Conservation (phyloP, 2,797 vertebrate species). For the Cyprinella venusta region DNA sequence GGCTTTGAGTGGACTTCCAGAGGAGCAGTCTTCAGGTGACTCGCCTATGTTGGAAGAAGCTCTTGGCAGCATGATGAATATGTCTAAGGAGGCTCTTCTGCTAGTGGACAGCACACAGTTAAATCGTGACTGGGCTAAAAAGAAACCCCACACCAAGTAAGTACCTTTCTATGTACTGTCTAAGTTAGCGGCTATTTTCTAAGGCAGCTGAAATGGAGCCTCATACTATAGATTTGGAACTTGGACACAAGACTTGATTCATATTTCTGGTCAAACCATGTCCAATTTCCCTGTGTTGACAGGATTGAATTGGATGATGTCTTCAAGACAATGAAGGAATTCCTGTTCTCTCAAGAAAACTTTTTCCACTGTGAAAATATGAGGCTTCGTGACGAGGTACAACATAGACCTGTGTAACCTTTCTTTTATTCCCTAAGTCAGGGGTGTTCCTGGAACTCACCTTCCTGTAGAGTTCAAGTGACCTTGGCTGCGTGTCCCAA, state of each 20-base stretch:
- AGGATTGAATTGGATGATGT: slow-evolving; percentile 67
- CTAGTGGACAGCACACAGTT: slow-evolving; percentile 60
- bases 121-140: slow-evolving; percentile 57
- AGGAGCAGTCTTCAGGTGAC: slow-evolving; percentile 61
- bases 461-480: background rate
- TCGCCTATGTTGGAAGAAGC: slow-evolving; percentile 71
- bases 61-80: slow-evolving; percentile 69
- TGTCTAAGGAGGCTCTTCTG: slow-evolving; percentile 67
- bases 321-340: slow-evolving; percentile 64
- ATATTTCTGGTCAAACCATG: slow-evolving; percentile 2
- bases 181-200: background rate
- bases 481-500: background rate
- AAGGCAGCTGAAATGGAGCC: background rate
- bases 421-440: background rate
- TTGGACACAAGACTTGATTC: background rate
- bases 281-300: slow-evolving; percentile 40
- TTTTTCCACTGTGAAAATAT: slow-evolving; percentile 71
- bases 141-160: slow-evolving; percentile 64
- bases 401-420: background rate
- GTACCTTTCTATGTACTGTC: too few relatives aligned
- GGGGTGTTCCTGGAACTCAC: background rate
- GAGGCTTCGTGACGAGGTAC: slow-evolving; percentile 73
- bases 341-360: slow-evolving; percentile 65
- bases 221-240: background rate
- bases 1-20: slow-evolving; percentile 50